phyloP scores from a whole-genome alignment of 2,113 vertebrate genomes.

The Labeo catla region DNA sequence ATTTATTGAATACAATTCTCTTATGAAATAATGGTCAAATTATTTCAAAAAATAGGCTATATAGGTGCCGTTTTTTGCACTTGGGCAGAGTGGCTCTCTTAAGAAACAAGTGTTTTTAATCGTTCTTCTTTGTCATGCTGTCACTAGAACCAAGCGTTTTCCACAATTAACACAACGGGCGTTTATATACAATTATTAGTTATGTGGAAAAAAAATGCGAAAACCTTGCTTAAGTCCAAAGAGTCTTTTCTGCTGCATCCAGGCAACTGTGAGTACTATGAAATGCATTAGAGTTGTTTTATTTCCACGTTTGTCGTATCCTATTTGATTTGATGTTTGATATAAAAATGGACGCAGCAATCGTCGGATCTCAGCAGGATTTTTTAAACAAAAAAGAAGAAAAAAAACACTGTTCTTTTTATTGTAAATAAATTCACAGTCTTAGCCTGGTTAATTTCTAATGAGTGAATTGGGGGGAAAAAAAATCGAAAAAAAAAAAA shows the following conservation, averaged over 20 bases:
- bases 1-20: conserved; percentile 36
- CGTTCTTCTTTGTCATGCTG: conserved; percentile 71
- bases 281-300: conserved; percentile 73
- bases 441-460: conserved; percentile 30
- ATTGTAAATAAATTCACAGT: conserved; percentile 37
- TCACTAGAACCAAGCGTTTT: conserved; percentile 76
- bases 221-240: conserved; percentile 96
- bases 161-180: conserved; percentile 75
- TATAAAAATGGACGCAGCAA: conserved; percentile 65
- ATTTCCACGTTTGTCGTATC: conserved; percentile 75
- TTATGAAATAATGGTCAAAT: conserved; percentile 15
- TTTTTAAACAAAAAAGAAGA: not conserved
- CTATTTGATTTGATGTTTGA: conserved; percentile 64
- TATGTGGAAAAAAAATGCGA: conserved; percentile 72
- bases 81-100: conserved; percentile 32
- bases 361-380: conserved; percentile 32
- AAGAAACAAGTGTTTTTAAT: conserved; percentile 63
- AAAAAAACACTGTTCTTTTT: not conserved
- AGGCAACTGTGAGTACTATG: conserved; percentile 93
- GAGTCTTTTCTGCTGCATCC: conserved; percentile 99
- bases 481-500: not conserved
- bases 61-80: conserved; percentile 34
- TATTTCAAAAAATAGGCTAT: conserved; percentile 37
- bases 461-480: not conserved
- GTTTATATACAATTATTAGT: conserved; percentile 75